Evolutionary conservation across 2,888 invertebrate genomes (phyloP), one percentile per base, ranked within the genome.

Genomic region (Diogma glabrata): DNA sequence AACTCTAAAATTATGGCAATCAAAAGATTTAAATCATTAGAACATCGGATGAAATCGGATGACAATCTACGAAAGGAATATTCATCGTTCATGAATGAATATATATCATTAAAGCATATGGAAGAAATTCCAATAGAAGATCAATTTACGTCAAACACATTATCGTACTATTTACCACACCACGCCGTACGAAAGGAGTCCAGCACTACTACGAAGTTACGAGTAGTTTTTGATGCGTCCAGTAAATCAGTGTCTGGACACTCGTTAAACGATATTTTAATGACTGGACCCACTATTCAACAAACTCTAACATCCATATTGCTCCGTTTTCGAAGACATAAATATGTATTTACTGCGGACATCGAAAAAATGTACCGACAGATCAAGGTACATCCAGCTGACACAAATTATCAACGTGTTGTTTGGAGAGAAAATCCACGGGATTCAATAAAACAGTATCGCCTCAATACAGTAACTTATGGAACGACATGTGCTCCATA

Each of bases 401-500:
- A 24, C 24, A 24, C 9, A 7, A 24, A 24, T 24, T 24, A 7
- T 9, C 24, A 24, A 24, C 6, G 24, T 7, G 9, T 24, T 9
- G 24, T 24, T 9, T 24, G 24, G 24, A 6, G 24, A 24, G 24
- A 24, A 24, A 6, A 24, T 24, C 9, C 24, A 24, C 24, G 24
- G 9, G 6, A 7, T 7, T 9, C 24, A 24, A 24, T 24, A 24
- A 24, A 24, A 24, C 24, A 24, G 4, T 56, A 53, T 33, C 33
- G 38, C 1, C 26, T 56, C 4, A 46, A 10, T 9, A 53, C 54
- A 16, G 51, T 58, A 8, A 52, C 55, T 1, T 57, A 52, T 51
- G 57, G 57, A 2, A 26, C 46, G 4, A 36, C 54, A 2, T 36
- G 46, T 10, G 47, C 58, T 7, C 54, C 56, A 16, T 56, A 48